Base-by-base conservation (phyloP, 2,113 vertebrate genomes). In the Falcunculus frontatus region DNA sequence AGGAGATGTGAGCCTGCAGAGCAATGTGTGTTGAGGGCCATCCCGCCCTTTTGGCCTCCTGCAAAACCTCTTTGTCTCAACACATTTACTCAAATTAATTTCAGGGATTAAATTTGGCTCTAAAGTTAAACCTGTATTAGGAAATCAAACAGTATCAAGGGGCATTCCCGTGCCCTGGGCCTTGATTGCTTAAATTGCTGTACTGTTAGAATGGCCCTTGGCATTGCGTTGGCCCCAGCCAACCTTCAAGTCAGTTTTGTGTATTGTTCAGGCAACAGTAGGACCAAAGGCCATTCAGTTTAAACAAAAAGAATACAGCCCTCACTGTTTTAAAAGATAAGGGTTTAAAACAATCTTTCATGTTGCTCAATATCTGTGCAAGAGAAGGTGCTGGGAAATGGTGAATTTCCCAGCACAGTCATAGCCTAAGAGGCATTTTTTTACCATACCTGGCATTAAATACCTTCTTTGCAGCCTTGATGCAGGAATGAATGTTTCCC, bases 21-120 rank as follows among this genome's bases (percentile, higher is more conserved):
- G 11, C 26, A 47, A 22, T 3, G 5, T n/a, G 8, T 1, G 0
- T 22, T 79, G 8, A 41, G 50, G 23, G 8, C 46, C 11, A 6
- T 22, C 41, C 49, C n/a, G 49, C 10, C 23, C 21, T 47, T 59
- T 6, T 33, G 33, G n/a, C 35, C 20, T 89, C 13, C 20, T 76
- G 53, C 4, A 69, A 86, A 89, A 70, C 16, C 10, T 63, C 37
- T 80, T 64, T 86, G 25, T 86, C 20, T 76, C 21, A 86, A 88
- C 2, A 32, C 4, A 7, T 55, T 86, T 74, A 67, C 67, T 81
- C 35, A 91, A 32, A 67, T 75, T 81, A 37, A 13, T 26, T 69
- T 26, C 33, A 79, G 27, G 12, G 19, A 57, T 62, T 68, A 72
- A 82, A 56, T 72, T 47, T 72, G 2, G 63, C 21, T 84, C 19